phyloP scores from a whole-genome alignment of 1,140 invertebrate species.

The Plodia interpunctella region DNA sequence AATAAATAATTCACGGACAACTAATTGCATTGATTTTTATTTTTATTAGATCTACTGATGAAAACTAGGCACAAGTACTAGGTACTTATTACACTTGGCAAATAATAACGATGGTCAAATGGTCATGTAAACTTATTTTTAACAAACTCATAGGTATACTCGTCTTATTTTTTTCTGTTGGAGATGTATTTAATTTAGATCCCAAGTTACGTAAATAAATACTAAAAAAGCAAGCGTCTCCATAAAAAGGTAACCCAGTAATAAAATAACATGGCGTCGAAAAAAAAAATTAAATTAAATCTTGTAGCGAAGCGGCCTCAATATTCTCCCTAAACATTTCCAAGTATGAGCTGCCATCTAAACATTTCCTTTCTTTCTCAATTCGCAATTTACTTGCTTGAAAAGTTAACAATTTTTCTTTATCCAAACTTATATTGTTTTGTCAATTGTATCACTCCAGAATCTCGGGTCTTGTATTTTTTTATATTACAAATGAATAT shows the following conservation, averaged over 20 bases:
- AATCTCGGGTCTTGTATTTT: no score
- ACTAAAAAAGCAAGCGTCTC: constrained; percentile 24
- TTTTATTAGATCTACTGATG: no score
- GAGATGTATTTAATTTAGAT: background rate
- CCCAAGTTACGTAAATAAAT: constrained; percentile 18
- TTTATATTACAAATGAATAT: no score
- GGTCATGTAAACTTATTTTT: no score
- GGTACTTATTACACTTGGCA: no score
- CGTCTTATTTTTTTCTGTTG: background rate
- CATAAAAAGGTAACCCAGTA: constrained; percentile 29
- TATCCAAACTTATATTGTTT: no score
- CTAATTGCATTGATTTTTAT: no score
- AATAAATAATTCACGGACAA: no score
- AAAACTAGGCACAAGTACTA: no score
- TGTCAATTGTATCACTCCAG: background rate
- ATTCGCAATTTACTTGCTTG: constrained; percentile 15
- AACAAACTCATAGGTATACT: no score
- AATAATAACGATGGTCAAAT: no score
- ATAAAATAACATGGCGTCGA: constrained; percentile 27
- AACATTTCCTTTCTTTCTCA: constrained; percentile 12
- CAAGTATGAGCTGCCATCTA: constrained; percentile 11
- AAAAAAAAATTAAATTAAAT: constrained; percentile 32
- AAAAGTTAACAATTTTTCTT: background rate
- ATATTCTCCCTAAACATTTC: constrained; percentile 17
- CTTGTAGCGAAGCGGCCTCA: constrained; percentile 20